A percentile compares a stretch with the other conserved stretches of the same genome.
Evolutionary conservation across 2,888 invertebrate species (phyloP).

Genomic region (Cacoxenus indagator): DNA sequence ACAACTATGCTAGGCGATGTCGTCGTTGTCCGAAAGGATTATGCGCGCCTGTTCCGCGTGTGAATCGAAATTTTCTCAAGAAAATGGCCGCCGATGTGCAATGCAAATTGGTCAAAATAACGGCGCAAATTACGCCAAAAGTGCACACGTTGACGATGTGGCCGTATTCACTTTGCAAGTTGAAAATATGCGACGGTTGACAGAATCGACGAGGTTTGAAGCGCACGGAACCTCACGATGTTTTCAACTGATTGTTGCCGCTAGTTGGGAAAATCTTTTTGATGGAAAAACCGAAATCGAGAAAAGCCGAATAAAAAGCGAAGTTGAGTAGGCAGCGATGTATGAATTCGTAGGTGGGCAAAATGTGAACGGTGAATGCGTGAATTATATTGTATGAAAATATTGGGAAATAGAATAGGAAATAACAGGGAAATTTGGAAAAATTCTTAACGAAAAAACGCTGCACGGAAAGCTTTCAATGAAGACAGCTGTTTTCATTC

Average conservation of each 20-base stretch:
- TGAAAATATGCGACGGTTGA: conserved; percentile 9
- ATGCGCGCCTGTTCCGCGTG: conserved; percentile 25
- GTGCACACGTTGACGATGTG: no score
- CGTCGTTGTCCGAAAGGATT: conserved; percentile 3
- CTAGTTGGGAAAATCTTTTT: conserved; percentile 23
- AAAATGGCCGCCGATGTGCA: conserved; percentile 17
- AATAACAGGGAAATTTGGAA: no score
- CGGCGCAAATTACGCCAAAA: conserved; percentile 6
- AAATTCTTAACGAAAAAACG: background rate
- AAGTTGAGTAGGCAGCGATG: background rate
- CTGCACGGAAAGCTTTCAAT: background rate
- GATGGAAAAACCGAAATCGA: conserved; percentile 7
- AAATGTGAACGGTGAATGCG: background rate
- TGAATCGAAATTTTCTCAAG: conserved; percentile 19
- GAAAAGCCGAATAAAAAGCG: background rate
- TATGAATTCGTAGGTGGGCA: background rate
- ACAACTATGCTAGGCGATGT: background rate
- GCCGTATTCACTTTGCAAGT: background rate
- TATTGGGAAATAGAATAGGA: no score
- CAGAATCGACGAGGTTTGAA: conserved; percentile 18
- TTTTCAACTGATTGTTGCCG: conserved; percentile 23
- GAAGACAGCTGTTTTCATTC: background rate
- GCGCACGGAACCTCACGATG: conserved; percentile 23
- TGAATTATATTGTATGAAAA: no score
- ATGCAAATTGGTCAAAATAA: background rate